Conservation (phyloP, 37 sponge, comb jelly and placozoan species). For the Dysidea cf. avara region DNA sequence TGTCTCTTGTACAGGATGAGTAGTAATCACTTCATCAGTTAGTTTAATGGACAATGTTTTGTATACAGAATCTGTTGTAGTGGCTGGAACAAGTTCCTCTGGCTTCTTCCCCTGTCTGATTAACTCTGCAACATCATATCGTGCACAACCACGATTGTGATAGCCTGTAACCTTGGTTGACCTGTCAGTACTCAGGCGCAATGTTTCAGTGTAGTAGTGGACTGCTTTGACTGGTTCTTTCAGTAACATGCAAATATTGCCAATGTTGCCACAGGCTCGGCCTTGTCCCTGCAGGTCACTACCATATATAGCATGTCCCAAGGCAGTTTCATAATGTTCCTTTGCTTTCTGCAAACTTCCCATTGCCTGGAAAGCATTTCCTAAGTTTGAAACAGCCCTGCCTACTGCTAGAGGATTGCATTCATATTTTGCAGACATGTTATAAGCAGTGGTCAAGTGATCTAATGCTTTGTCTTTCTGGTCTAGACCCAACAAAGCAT, state of each 20-base stretch:
- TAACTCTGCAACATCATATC: conserved; percentile 30
- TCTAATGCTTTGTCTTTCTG: conserved; percentile 54
- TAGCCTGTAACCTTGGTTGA: conserved; percentile 43
- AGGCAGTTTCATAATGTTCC: conserved; percentile 65
- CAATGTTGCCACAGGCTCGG: conserved; percentile 66
- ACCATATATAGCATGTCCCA: conserved; percentile 69
- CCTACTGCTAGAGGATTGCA: conserved; percentile 57
- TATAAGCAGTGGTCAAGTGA: conserved; percentile 39
- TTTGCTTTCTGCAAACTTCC: conserved; percentile 40
- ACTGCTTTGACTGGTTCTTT: conserved; percentile 50
- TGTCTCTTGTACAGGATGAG: too few species aligned
- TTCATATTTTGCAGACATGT: conserved; percentile 46
- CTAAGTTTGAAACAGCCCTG: conserved; percentile 68
- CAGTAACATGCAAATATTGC: conserved; percentile 61
- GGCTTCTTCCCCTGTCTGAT: not conserved
- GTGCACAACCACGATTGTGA: conserved; percentile 77
- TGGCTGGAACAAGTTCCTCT: too few species aligned
- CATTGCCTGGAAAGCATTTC: conserved; percentile 61
- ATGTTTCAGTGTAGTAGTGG: conserved; percentile 58
- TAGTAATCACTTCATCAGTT: too few species aligned
- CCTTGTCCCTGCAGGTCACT: conserved; percentile 62
- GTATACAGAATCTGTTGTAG: too few species aligned
- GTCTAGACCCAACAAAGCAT: conserved; percentile 59
- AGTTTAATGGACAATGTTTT: too few species aligned
- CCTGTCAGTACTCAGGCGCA: conserved; percentile 45